Percentiles rank a stretch among this genome's conserved stretches.
These are phyloP conservation scores for Ypsolopha sequella DNA, from an alignment of 2,888 invertebrate species.

Conservation along the genomic window DNA sequence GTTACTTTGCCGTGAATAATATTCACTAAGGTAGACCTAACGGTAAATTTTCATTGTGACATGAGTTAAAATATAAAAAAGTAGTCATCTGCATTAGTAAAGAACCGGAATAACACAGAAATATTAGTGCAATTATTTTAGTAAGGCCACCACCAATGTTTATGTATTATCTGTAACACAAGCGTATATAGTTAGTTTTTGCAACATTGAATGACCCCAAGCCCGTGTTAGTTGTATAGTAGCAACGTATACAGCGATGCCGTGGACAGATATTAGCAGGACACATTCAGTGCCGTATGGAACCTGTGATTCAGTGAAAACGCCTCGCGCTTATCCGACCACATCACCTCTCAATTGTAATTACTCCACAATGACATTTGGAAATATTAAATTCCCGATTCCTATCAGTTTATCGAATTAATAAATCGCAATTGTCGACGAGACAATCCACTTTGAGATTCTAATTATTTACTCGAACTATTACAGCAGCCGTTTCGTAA, in stretches of 20 bases:
- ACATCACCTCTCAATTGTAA: constrained; percentile 35
- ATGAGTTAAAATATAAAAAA: not conserved
- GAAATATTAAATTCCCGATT: constrained; percentile 49
- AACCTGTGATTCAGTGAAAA: constrained; percentile 5
- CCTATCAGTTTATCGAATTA: constrained; percentile 44
- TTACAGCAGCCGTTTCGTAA: constrained; percentile 36
- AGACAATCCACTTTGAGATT: constrained; percentile 48
- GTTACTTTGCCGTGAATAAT: not conserved
- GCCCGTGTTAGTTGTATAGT: constrained; percentile 13
- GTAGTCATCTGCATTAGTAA: not conserved
- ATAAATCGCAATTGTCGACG: constrained; percentile 53
- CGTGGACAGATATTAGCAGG: constrained; percentile 16
- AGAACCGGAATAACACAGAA: not conserved
- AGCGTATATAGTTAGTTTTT: constrained; percentile 24
- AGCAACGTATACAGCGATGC: constrained; percentile 8
- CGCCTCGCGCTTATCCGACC: constrained; percentile 56
- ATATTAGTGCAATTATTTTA: constrained; percentile 18
- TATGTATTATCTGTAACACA: constrained; percentile 20
- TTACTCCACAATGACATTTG: constrained; percentile 33
- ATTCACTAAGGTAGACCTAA: not conserved
- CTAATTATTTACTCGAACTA: constrained; percentile 48
- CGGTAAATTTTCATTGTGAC: too few relatives aligned
- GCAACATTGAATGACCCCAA: constrained; percentile 23
- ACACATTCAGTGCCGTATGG: not conserved
- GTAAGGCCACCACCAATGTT: constrained; percentile 31